Conservation (phyloP, 2,797 vertebrate species). For the Gouania willdenowi region DNA sequence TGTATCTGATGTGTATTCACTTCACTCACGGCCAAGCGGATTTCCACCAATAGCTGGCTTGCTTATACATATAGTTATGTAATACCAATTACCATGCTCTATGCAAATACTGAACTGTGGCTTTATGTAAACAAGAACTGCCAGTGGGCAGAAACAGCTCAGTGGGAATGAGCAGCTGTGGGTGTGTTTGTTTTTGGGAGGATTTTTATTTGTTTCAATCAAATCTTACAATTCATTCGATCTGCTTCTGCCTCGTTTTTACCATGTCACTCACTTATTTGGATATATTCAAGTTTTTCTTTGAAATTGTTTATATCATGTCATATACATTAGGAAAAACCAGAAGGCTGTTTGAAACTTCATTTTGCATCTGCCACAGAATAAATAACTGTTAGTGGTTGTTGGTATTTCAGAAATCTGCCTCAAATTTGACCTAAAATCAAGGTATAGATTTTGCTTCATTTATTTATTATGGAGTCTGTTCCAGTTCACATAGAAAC, state of each 20-base stretch:
- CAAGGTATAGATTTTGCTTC: no score
- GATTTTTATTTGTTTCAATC: slow-evolving; percentile 38
- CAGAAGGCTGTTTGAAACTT: no score
- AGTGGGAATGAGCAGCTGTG: slow-evolving; percentile 20
- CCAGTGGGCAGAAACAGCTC: slow-evolving; percentile 22
- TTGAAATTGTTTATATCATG: slow-evolving; percentile 10
- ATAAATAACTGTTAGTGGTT: no score
- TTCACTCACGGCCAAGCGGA: slow-evolving; percentile 16
- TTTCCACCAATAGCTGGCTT: slow-evolving; percentile 25
- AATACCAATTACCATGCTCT: slow-evolving; percentile 26
- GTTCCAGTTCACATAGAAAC: no score
- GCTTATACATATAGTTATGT: slow-evolving; percentile 9
- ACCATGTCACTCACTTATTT: slow-evolving; percentile 6
- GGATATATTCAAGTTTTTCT: slow-evolving; percentile 6
- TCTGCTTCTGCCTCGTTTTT: slow-evolving; percentile 22
- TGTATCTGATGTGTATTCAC: not conserved
- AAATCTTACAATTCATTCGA: slow-evolving; percentile 33
- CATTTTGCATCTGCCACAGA: no score
- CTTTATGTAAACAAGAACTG: slow-evolving; percentile 35
- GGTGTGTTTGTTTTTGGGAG: slow-evolving; percentile 23
- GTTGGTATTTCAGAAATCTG: no score
- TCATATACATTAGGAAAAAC: not conserved
- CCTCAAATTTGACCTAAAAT: no score
- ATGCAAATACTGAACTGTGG: slow-evolving; percentile 9
- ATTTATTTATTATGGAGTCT: no score